Evolutionary conservation across 2,888 invertebrate genomes (phyloP), one percentile per base, ranked within the genome.

Genomic region (Callyntrura sp.): DNA sequence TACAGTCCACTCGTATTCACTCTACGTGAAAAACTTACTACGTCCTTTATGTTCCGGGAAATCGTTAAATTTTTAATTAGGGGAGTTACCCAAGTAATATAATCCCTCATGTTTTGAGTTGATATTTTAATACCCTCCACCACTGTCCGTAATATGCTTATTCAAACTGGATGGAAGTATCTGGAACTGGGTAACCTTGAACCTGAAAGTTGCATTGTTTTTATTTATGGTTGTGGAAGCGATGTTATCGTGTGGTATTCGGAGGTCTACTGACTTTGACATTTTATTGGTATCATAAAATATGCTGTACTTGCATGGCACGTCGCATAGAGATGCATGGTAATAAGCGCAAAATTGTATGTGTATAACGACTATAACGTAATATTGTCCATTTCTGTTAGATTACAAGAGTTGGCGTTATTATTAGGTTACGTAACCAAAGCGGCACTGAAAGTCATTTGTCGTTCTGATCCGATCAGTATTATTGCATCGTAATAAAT

Each of bases 281-380:
- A 51, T 76, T 76, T 76, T 76, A 76, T 76, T 51, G 76, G 25
- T 55, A 51, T 25, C 25, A 76, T 76, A 76, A 76, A 76, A 51
- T 20, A 20, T 73, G 70, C 45, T 9, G 11, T 45, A 0, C 5
- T 51, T 48, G 23, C 51, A 76, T 76, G 76, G 35, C 35, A 35
- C 6, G 35, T 35, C 6, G 6, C 35, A 35, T 51, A 43, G 68
- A 17, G 68, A 68, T 48, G 51, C 14, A 0, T 51, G 73, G 23
- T 51, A 14, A 76, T 25, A 17, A 43, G 8, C n/a, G 14, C 5
- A 68, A 68, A 6, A 6, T 51, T 51, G 51, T 51, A 9, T 51
- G 6, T 35, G 35, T 35, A 6, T 35, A 4, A 35, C 2, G 6
- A 4, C 3, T 6, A 35, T 2, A 35, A 2, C 35, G 35, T 35